Conservation (phyloP, 64 coral and sea anemone species). For the Anthopleura sola region DNA sequence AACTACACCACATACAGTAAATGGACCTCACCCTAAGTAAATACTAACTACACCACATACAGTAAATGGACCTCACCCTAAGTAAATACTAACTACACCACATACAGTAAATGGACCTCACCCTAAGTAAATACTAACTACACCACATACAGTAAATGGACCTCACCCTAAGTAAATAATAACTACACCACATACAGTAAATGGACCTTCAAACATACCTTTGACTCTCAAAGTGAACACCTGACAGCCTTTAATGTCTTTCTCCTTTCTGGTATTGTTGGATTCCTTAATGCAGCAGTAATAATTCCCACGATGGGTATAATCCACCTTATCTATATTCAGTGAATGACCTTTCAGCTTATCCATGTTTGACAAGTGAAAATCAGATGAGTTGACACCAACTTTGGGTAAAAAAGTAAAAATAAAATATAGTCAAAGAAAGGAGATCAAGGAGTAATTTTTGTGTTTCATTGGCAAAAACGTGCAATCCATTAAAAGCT, state of each 20-base stretch:
- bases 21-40: too few species aligned
- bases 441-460: not conserved
- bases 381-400: too few species aligned
- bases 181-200: too few species aligned
- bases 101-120: too few species aligned
- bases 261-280: not conserved
- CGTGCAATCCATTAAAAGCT: not conserved
- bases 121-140: too few species aligned
- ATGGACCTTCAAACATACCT: conserved; percentile 21
- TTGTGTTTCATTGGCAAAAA: not conserved
- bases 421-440: not conserved
- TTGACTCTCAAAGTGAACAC: conserved; percentile 51
- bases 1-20: too few species aligned
- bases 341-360: conserved; percentile 9
- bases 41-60: too few species aligned
- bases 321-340: conserved; percentile 32
- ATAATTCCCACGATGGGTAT: conserved; percentile 59
- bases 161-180: too few species aligned
- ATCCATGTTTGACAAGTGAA: not conserved
- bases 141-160: too few species aligned
- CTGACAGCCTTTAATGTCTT: conserved; percentile 29
- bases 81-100: too few species aligned
- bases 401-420: not conserved
- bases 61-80: too few species aligned
- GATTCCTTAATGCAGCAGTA: conserved; percentile 54